phyloP scores from a whole-genome alignment of 2,888 invertebrate species.

The Spicauda simplicius region DNA sequence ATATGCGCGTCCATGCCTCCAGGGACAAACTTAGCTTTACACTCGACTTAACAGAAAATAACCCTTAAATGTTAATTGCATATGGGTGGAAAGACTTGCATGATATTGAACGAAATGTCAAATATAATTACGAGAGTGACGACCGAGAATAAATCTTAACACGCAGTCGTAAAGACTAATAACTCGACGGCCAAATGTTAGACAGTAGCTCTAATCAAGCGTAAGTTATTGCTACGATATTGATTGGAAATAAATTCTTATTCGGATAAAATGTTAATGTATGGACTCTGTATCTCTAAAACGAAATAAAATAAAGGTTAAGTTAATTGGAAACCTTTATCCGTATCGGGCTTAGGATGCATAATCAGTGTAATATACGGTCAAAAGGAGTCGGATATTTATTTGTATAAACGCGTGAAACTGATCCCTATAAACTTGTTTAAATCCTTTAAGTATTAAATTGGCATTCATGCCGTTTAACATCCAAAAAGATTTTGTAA shows the following conservation, averaged over 20 bases:
- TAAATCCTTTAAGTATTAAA: no score
- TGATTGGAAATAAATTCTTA: conserved; percentile 55
- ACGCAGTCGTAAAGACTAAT: conserved; percentile 41
- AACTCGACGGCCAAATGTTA: conserved; percentile 45
- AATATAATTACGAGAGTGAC: conserved; percentile 44
- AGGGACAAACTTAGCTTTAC: conserved; percentile 44
- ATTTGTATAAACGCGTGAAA: neutral
- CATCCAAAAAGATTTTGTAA: neutral
- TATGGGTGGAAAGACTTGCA: conserved; percentile 37
- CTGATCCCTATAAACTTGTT: no score
- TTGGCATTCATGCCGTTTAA: no score
- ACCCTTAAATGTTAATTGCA: conserved; percentile 43
- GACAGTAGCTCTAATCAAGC: conserved; percentile 51
- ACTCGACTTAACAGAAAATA: conserved; percentile 42
- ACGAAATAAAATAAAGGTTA: conserved; percentile 4
- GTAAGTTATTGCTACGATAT: conserved; percentile 56
- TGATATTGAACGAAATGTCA: conserved; percentile 38
- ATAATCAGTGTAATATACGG: neutral
- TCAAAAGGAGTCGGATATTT: no score
- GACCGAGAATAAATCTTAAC: conserved; percentile 47
- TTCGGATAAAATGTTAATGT: conserved; percentile 26
- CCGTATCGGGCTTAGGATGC: neutral
- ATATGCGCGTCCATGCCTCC: conserved; percentile 71
- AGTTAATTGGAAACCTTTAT: conserved; percentile 4
- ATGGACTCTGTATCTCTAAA: conserved; percentile 25